Percentiles rank a stretch among this genome's conserved stretches.
Conservation (phyloP, 1,140 invertebrate genomes). For the Drosophila serrata region DNA sequence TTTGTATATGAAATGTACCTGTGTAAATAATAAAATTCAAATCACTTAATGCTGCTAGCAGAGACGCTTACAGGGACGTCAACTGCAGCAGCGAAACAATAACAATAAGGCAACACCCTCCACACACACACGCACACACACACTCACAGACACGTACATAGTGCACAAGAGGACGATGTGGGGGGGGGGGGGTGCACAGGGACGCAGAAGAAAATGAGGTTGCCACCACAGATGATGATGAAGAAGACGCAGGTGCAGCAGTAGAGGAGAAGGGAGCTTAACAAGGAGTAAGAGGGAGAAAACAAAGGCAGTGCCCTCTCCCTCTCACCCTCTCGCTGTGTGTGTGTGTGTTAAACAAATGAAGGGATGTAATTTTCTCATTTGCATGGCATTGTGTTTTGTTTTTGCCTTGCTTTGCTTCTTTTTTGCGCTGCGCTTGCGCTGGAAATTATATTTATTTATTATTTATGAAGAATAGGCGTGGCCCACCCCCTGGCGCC, state of each 20-base stretch:
- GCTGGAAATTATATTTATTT: slow-evolving; percentile 82
- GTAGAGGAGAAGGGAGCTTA: slow-evolving; percentile 7
- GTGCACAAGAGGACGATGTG: neutral
- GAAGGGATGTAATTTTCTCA: slow-evolving; percentile 85
- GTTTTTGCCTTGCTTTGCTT: slow-evolving; percentile 47
- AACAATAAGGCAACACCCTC: slow-evolving; percentile 77
- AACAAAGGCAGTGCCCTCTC: slow-evolving; percentile 52
- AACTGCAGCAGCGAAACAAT: slow-evolving; percentile 63
- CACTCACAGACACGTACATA: slow-evolving; percentile 9
- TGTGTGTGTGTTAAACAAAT: slow-evolving; percentile 78
- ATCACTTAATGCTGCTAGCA: slow-evolving; percentile 74
- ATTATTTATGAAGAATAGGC: slow-evolving; percentile 81
- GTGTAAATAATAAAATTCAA: slow-evolving; percentile 84
- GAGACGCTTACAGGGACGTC: slow-evolving; percentile 30
- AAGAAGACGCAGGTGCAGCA: slow-evolving; percentile 31
- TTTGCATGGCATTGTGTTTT: slow-evolving; percentile 81
- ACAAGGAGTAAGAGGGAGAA: slow-evolving; percentile 5
- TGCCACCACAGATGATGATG: slow-evolving; percentile 77
- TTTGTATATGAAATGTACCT: slow-evolving; percentile 67
- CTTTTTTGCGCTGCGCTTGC: slow-evolving; percentile 76
- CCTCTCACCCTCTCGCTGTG: slow-evolving; percentile 7
- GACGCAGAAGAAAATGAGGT: slow-evolving; percentile 72
- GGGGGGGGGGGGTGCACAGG: too few species aligned
- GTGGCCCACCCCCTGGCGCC: slow-evolving; percentile 50
- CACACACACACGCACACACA: slow-evolving; percentile 35